Percentiles rank a stretch among this genome's conserved stretches.
Conservation (phyloP, 2,888 invertebrate species). For the Leptinotarsa tumamoca region DNA sequence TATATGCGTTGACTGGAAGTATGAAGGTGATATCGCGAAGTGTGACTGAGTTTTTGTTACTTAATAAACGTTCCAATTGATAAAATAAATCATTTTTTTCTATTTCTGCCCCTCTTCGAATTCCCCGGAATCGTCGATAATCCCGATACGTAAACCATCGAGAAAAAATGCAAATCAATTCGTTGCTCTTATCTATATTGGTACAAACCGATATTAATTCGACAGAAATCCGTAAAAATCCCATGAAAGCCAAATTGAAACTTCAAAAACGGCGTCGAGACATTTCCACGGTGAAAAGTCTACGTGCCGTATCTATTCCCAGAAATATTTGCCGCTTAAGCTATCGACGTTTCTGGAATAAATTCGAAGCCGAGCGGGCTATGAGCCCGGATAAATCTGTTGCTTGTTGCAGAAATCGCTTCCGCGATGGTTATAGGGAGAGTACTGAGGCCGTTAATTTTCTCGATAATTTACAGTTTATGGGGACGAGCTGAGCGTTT, state of each 20-base stretch:
- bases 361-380: conserved; percentile 53
- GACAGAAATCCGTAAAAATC: conserved; percentile 43
- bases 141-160: neutral
- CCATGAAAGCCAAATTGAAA: conserved; percentile 52
- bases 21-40: no score
- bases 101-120: neutral
- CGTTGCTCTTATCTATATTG: conserved; percentile 45
- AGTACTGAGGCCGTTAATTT: neutral
- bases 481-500: neutral
- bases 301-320: conserved; percentile 48
- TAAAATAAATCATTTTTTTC: neutral
- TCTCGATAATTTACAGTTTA: neutral
- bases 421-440: conserved; percentile 9
- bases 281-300: conserved; percentile 39
- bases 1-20: no score
- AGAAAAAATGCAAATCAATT: conserved; percentile 42
- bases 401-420: conserved; percentile 44
- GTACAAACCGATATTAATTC: conserved; percentile 47
- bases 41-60: no score
- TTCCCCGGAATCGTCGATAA: neutral
- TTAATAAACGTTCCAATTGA: neutral
- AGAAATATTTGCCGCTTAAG: conserved; percentile 48
- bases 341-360: conserved; percentile 50
- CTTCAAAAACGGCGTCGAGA: conserved; percentile 46
- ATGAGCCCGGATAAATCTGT: conserved; percentile 45